Percentiles rank a stretch among this genome's conserved stretches.
Evolutionary conservation across 1,140 invertebrate species (phyloP).

Genomic region (Eurosta solidaginis): DNA sequence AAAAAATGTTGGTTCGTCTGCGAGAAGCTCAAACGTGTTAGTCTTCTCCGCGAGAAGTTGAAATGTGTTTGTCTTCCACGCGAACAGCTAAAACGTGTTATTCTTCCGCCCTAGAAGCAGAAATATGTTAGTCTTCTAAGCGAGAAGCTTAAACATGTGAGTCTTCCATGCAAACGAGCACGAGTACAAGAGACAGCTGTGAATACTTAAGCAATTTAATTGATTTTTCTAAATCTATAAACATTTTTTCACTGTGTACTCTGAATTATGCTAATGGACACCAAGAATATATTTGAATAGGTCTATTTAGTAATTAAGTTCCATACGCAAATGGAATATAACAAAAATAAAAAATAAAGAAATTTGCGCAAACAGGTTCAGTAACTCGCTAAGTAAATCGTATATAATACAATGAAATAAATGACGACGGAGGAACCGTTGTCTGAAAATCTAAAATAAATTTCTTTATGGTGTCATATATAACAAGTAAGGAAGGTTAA

Average conservation of each 20-base stretch:
- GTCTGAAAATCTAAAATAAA: too few species aligned
- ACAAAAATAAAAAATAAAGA: background rate
- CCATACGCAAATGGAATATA: background rate
- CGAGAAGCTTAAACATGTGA: background rate
- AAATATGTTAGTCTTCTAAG: too few species aligned
- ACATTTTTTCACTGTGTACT: background rate
- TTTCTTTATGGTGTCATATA: too few species aligned
- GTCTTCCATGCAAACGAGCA: background rate
- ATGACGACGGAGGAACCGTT: too few species aligned
- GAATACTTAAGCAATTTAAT: background rate
- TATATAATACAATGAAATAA: too few species aligned
- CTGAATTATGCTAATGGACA: background rate
- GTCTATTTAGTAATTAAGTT: background rate
- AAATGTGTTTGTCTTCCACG: too few species aligned
- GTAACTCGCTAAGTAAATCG: background rate
- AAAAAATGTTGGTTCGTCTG: too few species aligned
- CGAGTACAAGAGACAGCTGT: background rate
- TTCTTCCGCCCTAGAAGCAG: too few species aligned
- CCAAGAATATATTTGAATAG: background rate
- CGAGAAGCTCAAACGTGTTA: too few species aligned
- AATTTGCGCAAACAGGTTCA: background rate
- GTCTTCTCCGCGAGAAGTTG: too few species aligned
- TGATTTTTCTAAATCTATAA: background rate
- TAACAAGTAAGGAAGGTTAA: too few species aligned
- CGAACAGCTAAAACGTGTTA: too few species aligned